Percentiles rank a stretch among this genome's conserved stretches.
Conservation (phyloP, 2,113 vertebrate genomes). For the Aptenodytes patagonicus region DNA sequence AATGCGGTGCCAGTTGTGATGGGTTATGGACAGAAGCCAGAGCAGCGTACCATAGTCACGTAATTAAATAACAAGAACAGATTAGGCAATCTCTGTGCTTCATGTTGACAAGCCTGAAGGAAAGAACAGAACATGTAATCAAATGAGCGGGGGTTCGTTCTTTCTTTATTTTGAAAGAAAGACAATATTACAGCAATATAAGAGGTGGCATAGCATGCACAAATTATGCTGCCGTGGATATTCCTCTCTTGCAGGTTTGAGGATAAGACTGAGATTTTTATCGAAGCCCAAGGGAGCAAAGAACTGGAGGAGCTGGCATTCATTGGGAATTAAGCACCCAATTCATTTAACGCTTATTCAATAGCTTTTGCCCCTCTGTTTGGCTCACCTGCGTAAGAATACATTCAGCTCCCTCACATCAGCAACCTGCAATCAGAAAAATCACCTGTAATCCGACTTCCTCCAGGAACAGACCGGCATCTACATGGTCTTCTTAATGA, state of each 20-base stretch:
- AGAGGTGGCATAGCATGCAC: neutral
- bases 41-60: neutral
- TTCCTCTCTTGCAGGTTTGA: neutral
- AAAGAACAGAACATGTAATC: conserved; percentile 46
- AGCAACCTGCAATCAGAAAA: neutral
- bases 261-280: neutral
- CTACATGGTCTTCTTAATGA: neutral
- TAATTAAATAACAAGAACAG: conserved; percentile 43
- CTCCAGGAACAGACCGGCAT: neutral
- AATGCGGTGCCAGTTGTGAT: neutral
- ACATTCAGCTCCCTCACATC: neutral
- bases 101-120: conserved; percentile 23
- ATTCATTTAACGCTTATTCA: neutral
- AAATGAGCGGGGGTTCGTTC: neutral
- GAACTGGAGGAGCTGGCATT: neutral
- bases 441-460: neutral
- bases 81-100: conserved; percentile 45
- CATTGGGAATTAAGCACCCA: neutral
- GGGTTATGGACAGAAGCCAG: conserved; percentile 11
- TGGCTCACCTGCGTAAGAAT: neutral
- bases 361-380: neutral
- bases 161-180: conserved; percentile 1
- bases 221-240: neutral
- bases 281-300: neutral
- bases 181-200: neutral